These are phyloP conservation scores for Enhydra lutris DNA, from an alignment of 2,113 vertebrate genomes.

Conservation along the genomic window DNA sequence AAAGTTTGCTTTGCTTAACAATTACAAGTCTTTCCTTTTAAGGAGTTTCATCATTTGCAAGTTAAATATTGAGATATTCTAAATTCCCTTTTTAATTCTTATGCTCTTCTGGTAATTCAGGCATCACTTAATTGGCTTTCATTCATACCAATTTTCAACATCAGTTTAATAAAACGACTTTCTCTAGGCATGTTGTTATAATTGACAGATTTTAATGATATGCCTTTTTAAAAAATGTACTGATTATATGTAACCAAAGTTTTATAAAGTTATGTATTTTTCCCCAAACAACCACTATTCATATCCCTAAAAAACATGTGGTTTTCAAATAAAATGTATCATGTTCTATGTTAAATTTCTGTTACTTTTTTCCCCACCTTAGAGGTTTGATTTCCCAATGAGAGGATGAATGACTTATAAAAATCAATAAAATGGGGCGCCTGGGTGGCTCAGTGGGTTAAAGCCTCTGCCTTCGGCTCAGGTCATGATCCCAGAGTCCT, in stretches of 20 bases:
- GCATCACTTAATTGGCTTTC: background rate
- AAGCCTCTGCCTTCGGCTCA: no score
- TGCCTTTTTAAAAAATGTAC: background rate
- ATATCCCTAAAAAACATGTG: background rate
- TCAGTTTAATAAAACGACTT: background rate
- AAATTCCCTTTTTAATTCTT: background rate
- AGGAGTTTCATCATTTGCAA: background rate
- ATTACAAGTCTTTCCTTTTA: background rate
- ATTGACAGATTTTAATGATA: background rate
- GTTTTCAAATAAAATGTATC: background rate
- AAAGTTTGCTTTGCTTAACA: background rate
- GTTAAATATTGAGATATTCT: background rate
- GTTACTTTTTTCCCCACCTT: background rate
- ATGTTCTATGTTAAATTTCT: background rate
- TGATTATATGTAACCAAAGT: background rate
- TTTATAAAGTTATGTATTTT: background rate
- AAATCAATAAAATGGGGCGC: background rate
- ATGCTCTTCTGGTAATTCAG: background rate
- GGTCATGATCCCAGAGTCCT: no score
- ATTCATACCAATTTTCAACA: background rate
- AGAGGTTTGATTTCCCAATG: background rate
- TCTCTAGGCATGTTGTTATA: background rate
- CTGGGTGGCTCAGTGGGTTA: no score
- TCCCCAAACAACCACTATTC: background rate
- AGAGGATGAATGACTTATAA: background rate